These are phyloP conservation scores for Drosophila bunnanda DNA, from an alignment of 2,888 invertebrate genomes.

Conservation along the genomic window DNA sequence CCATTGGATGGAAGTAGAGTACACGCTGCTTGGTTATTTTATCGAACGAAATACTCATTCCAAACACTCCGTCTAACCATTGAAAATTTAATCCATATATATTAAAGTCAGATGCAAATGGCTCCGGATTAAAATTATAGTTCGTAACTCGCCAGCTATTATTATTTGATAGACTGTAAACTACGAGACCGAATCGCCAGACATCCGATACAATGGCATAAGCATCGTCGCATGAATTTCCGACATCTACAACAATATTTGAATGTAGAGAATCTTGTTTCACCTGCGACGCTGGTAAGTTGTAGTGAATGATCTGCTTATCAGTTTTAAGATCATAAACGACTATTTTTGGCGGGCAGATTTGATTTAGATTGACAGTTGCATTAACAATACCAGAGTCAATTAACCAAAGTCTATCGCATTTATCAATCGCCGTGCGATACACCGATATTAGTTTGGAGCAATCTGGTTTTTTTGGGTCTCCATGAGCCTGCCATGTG, in stretches of 20 bases:
- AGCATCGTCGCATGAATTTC: slow-evolving; percentile 86
- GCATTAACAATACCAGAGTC: slow-evolving; percentile 92
- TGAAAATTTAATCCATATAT: slow-evolving; percentile 91
- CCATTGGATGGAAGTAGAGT: slow-evolving; percentile 92
- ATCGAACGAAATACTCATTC: slow-evolving; percentile 88
- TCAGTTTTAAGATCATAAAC: slow-evolving; percentile 90
- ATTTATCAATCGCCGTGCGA: slow-evolving; percentile 89
- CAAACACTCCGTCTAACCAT: slow-evolving; percentile 93
- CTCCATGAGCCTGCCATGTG: slow-evolving; percentile 86
- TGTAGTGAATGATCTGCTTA: slow-evolving; percentile 87
- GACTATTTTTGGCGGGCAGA: slow-evolving; percentile 90
- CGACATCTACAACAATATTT: slow-evolving; percentile 86
- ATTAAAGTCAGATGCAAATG: slow-evolving; percentile 88
- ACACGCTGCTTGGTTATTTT: slow-evolving; percentile 86
- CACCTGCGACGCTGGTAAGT: slow-evolving; percentile 88
- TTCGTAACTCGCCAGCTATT: slow-evolving; percentile 84
- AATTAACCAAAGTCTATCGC: slow-evolving; percentile 91
- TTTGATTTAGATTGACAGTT: slow-evolving; percentile 88
- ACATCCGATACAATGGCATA: slow-evolving; percentile 88
- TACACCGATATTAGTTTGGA: slow-evolving; percentile 91
- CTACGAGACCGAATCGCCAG: slow-evolving; percentile 86
- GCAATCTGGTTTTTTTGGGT: slow-evolving; percentile 86
- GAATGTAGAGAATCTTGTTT: slow-evolving; percentile 88
- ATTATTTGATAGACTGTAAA: slow-evolving; percentile 81
- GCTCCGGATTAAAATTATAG: slow-evolving; percentile 83